Evolutionary conservation across 2,113 vertebrate species (phyloP).

Genomic region (Albula goreensis): DNA sequence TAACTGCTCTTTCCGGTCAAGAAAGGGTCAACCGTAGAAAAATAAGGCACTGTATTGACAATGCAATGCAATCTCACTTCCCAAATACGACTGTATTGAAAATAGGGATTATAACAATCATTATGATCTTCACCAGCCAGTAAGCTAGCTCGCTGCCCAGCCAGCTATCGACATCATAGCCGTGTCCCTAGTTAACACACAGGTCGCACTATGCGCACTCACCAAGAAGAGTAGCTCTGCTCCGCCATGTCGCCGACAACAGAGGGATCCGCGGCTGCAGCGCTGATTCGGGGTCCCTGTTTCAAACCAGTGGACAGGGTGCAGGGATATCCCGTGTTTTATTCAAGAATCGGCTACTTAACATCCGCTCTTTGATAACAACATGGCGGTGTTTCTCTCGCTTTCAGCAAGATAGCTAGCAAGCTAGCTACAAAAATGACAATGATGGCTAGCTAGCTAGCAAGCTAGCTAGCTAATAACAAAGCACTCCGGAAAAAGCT

Average conservation of each 20-base stretch:
- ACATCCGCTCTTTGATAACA: constrained; percentile 14
- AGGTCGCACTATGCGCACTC: constrained; percentile 15
- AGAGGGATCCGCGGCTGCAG: constrained; percentile 20
- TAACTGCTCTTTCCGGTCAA: not conserved
- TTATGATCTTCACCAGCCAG: not conserved
- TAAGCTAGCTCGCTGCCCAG: not conserved
- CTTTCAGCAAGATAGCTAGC: constrained; percentile 4
- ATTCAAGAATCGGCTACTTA: constrained; percentile 11
- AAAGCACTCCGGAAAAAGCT: constrained; percentile 3
- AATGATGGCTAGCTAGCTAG: constrained; percentile 14
- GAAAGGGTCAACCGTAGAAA: not conserved
- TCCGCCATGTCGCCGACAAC: constrained; percentile 31
- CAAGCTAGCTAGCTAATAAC: constrained; percentile 2
- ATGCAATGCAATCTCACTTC: not conserved
- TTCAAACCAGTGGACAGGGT: constrained; percentile 13
- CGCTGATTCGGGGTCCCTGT: not conserved
- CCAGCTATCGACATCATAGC: not conserved
- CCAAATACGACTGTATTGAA: not conserved
- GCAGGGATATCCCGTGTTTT: not conserved
- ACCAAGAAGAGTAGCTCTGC: constrained; percentile 32
- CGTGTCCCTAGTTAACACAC: constrained; percentile 3
- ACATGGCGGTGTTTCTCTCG: constrained; percentile 28
- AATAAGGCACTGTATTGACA: not conserved
- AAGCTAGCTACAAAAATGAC: not conserved
- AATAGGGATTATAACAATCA: not conserved